These are phyloP conservation scores for Chloromyia formosa DNA, from an alignment of 2,888 invertebrate genomes.

Conservation along the genomic window DNA sequence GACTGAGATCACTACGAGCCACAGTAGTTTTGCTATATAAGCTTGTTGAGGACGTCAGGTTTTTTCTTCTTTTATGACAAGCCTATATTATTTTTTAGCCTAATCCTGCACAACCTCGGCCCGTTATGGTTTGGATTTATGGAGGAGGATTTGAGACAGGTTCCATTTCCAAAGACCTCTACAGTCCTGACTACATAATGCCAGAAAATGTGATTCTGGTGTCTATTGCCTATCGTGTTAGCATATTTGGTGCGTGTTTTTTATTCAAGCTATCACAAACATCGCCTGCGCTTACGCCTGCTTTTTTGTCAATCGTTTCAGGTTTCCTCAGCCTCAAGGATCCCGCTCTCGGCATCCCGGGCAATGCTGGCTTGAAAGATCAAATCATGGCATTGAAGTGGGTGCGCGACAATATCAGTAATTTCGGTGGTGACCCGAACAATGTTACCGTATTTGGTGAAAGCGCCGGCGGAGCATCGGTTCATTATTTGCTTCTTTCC, in stretches of 20 bases:
- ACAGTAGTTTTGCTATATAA: background rate
- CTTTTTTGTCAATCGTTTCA: constrained; percentile 50
- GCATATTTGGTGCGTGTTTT: constrained; percentile 59
- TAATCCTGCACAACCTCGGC: constrained; percentile 46
- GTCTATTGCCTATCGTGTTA: constrained; percentile 65
- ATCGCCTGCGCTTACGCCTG: too few relatives aligned
- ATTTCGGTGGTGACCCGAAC: constrained; percentile 66
- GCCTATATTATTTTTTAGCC: constrained; percentile 17
- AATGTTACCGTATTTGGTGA: constrained; percentile 67
- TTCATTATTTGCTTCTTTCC: constrained; percentile 65
- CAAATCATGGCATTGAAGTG: constrained; percentile 66
- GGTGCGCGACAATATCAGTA: constrained; percentile 65
- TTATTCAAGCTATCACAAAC: too few relatives aligned
- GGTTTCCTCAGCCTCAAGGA: constrained; percentile 66
- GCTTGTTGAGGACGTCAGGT: too few relatives aligned
- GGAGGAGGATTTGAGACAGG: constrained; percentile 66
- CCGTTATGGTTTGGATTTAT: constrained; percentile 66
- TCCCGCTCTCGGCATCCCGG: constrained; percentile 64
- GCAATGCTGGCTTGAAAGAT: constrained; percentile 68
- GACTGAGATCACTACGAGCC: background rate
- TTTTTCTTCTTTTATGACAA: too few relatives aligned
- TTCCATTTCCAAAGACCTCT: constrained; percentile 61
- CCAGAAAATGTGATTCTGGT: constrained; percentile 65
- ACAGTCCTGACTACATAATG: constrained; percentile 65
- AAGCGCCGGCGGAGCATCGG: constrained; percentile 66